Evolutionary conservation across 2,113 vertebrate genomes (phyloP).

Genomic region (Lasiurus borealis): DNA sequence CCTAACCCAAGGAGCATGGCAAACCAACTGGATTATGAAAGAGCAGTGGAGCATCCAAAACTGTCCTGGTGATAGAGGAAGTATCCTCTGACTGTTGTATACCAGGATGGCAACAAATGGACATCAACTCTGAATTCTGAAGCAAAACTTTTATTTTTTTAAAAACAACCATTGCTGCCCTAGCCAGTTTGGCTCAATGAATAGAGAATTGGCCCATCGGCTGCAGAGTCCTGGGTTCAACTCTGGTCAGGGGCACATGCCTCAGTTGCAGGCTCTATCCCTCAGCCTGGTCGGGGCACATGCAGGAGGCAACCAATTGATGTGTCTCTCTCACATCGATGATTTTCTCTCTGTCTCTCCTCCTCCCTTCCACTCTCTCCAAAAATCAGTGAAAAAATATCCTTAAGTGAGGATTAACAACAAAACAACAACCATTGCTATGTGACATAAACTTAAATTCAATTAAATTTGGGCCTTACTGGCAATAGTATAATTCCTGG

Average conservation of each 20-base stretch:
- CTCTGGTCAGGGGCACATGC: no score
- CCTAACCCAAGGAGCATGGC: neutral
- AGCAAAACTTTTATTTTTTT: constrained; percentile 19
- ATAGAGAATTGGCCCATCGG: no score
- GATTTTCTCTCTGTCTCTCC: no score
- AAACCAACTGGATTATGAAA: neutral
- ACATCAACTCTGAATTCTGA: neutral
- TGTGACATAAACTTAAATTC: constrained; percentile 17
- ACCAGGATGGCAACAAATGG: neutral
- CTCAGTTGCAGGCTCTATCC: no score
- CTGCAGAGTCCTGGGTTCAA: no score
- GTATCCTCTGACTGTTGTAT: neutral
- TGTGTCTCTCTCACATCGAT: no score
- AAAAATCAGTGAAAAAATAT: no score
- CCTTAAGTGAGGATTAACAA: no score
- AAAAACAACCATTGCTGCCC: neutral
- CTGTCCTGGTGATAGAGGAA: neutral
- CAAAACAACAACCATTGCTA: neutral
- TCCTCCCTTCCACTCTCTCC: no score
- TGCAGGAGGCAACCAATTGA: no score
- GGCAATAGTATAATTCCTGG: neutral
- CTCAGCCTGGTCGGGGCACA: no score
- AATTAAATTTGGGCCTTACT: neutral
- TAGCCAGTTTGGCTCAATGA: no score
- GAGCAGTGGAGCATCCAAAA: neutral